A percentile compares a stretch with the other conserved stretches of the same genome.
phyloP scores from a whole-genome alignment of 1,140 invertebrate genomes.

The Leptopilina clavipes region DNA sequence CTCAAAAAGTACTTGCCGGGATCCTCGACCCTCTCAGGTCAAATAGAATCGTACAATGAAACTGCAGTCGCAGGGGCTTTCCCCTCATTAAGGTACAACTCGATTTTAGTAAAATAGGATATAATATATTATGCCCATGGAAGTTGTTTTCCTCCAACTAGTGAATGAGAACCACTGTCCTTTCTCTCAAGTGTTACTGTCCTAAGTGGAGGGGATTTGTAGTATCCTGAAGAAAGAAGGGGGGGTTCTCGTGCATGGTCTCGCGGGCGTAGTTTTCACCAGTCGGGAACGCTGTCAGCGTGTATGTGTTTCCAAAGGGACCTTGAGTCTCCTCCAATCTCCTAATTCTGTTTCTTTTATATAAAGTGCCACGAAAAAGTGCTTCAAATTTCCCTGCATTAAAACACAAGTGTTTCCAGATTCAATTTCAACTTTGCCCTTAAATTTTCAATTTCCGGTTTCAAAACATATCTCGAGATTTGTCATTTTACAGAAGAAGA shows the following conservation, averaged over 20 bases:
- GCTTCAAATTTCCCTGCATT: neutral
- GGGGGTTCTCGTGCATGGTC: conserved; percentile 56
- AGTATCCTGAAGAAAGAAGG: conserved; percentile 36
- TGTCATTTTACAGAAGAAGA: too few relatives aligned
- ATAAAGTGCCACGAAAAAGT: conserved; percentile 4
- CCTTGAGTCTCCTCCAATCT: conserved; percentile 41
- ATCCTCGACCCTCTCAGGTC: too few relatives aligned
- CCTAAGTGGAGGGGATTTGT: conserved; percentile 61
- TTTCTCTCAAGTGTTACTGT: conserved; percentile 66
- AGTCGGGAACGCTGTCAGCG: conserved; percentile 66
- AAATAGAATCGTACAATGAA: too few relatives aligned
- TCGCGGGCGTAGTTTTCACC: conserved; percentile 64
- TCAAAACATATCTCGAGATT: too few relatives aligned
- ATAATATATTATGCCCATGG: conserved; percentile 20
- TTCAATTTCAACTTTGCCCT: too few relatives aligned
- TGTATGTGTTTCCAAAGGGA: conserved; percentile 55
- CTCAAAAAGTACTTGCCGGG: too few relatives aligned
- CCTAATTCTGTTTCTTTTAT: neutral
- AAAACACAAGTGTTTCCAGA: too few relatives aligned
- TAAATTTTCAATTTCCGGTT: too few relatives aligned
- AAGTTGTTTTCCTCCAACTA: conserved; percentile 39
- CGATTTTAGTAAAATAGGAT: neutral
- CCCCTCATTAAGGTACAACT: too few relatives aligned
- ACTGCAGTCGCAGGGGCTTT: too few relatives aligned
- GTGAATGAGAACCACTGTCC: conserved; percentile 69